A percentile compares a stretch with the other conserved stretches of the same genome.
Conservation (phyloP, 2,113 vertebrate species). For the Ploceus nigricollis region DNA sequence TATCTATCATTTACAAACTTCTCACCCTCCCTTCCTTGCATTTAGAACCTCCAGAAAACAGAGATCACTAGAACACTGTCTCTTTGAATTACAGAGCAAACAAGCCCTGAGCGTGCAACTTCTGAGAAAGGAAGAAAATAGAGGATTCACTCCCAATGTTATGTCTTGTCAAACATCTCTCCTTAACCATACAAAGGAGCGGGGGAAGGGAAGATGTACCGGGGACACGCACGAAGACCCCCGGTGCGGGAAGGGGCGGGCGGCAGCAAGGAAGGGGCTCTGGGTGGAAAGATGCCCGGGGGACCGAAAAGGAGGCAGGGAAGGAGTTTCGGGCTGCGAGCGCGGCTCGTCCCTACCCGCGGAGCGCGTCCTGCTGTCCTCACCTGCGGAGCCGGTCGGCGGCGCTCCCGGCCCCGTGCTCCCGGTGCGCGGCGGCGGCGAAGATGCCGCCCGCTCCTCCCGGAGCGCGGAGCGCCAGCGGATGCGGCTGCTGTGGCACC, state of each 20-base stretch:
- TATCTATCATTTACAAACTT: neutral
- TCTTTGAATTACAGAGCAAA: neutral
- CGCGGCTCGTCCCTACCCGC: slow-evolving; percentile 62
- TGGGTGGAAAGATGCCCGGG: neutral
- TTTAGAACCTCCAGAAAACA: neutral
- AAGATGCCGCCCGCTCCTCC: neutral
- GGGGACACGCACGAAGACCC: too few species aligned
- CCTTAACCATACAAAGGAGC: neutral
- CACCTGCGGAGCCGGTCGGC: slow-evolving; percentile 62
- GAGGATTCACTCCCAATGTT: neutral
- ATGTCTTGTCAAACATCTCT: neutral
- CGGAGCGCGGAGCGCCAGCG: too few species aligned
- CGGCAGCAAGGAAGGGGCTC: neutral
- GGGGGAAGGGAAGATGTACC: neutral
- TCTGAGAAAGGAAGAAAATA: neutral
- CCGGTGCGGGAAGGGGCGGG: neutral
- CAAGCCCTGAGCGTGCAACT: neutral
- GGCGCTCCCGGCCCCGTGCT: neutral
- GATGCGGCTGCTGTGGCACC: neutral
- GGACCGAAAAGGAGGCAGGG: neutral
- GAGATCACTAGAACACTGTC: too few species aligned
- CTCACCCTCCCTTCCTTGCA: neutral
- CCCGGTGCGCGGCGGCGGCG: neutral
- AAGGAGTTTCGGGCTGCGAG: neutral
- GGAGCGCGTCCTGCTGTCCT: slow-evolving; percentile 73